Base-by-base conservation (phyloP, 2,797 vertebrate genomes). In the Melanotaenia maccullochi region DNA sequence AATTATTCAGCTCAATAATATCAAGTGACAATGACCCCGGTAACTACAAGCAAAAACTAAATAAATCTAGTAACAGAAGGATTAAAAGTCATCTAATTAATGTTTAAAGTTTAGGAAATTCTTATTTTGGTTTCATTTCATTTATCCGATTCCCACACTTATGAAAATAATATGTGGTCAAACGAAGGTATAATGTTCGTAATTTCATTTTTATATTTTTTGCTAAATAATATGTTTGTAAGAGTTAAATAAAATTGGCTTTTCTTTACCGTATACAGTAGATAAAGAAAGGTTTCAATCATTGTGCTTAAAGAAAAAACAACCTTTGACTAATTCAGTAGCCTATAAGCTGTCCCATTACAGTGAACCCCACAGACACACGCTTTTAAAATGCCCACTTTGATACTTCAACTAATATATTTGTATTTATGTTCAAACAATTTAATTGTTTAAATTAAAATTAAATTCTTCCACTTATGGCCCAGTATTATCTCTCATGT, bases 1-100 rank as follows among this genome's bases (percentile, higher is more conserved):
- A 90, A 92, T 94, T 88, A 90, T 85, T 79, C 91, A 93, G 84
- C 81, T 85, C 92, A 79, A 81, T 93, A 86, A 90, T 82, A 83
- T 84, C 87, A 88, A 93, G 75, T 86, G 83, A 91, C 88, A 89
- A 86, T 90, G 90, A 93, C 93, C 87, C 76, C 78, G 88, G 83
- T 81, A 75, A 87, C 79, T 91, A 85, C 91, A 89, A 90, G 86
- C 83, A 85, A 87, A 87, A 75, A 81, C 72, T 86, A 91, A 86
- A 75, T 79, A 61, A 76, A 81, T 81, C 66, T 83, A 59, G 51
- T 5, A 0, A 58, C 59, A 30, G 68, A 47, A 30, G 42, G 14
- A 55, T 69, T 38, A 68, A n/a, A 24, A 65, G 24, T 61, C 22
- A 4, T 57, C 61, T 22, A 1, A 6, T 36, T 25, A 63, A 62